These are phyloP conservation scores for Orchesella flavescens DNA, from an alignment of 2,888 invertebrate species.

Conservation along the genomic window DNA sequence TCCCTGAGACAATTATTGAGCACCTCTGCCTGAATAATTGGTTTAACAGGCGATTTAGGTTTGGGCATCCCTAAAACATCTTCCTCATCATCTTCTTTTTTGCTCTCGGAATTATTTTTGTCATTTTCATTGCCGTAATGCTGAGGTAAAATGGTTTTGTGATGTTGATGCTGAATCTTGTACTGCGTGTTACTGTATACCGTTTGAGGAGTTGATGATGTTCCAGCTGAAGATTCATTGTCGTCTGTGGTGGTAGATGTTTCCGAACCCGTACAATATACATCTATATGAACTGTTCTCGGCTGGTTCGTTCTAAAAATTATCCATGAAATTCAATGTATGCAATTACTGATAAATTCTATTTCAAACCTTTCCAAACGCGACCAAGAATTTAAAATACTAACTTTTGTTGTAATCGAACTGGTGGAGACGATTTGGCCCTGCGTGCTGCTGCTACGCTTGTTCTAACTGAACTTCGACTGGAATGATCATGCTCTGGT, in stretches of 20 bases:
- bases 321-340: neutral
- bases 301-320: constrained; percentile 73
- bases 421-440: constrained; percentile 66
- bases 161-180: constrained; percentile 78
- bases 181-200: constrained; percentile 80
- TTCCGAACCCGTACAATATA: constrained; percentile 82
- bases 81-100: neutral
- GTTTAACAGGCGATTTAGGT: neutral
- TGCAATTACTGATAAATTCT: neutral
- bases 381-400: neutral
- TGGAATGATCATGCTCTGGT: constrained; percentile 53
- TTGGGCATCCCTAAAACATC: neutral
- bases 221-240: constrained; percentile 73
- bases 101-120: neutral
- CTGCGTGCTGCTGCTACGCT: constrained; percentile 24
- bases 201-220: constrained; percentile 79
- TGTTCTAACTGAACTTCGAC: constrained; percentile 31
- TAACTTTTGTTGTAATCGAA: constrained; percentile 66
- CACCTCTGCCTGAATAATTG: neutral
- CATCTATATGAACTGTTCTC: constrained; percentile 84
- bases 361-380: neutral
- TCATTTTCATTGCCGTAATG: constrained; percentile 13
- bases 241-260: constrained; percentile 73
- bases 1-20: neutral
- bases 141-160: constrained; percentile 64